Conservation (phyloP, 2,888 invertebrate species). For the Acronicta alni region DNA sequence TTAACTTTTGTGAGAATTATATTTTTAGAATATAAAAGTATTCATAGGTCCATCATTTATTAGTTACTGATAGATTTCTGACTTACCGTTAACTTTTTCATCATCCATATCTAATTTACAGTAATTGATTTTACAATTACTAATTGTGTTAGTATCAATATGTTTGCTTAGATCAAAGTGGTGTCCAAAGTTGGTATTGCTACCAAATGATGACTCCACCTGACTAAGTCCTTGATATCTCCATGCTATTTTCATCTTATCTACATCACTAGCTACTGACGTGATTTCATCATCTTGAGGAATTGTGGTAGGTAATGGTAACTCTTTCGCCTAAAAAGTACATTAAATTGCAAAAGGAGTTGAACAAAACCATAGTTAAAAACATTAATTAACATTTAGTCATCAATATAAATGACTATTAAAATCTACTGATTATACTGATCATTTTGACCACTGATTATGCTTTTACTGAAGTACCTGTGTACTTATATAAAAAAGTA, state of each 20-base stretch:
- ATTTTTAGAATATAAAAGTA: no score
- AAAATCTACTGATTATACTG: no score
- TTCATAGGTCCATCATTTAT: not conserved
- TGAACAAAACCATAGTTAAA: not conserved
- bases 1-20: no score
- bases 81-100: constrained; percentile 60
- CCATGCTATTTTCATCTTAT: constrained; percentile 96
- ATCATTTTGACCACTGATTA: no score
- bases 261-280: constrained; percentile 66
- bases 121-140: constrained; percentile 88
- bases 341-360: no score
- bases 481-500: no score
- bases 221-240: constrained; percentile 94
- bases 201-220: constrained; percentile 88
- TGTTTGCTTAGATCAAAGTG: constrained; percentile 94
- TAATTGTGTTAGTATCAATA: constrained; percentile 90
- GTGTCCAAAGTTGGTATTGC: constrained; percentile 91
- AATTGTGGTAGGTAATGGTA: constrained; percentile 85
- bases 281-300: constrained; percentile 81
- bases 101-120: constrained; percentile 80
- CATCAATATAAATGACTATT: no score
- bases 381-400: no score
- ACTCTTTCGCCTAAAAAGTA: constrained; percentile 83
- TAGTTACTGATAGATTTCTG: not conserved
- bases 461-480: no score